phyloP scores from a whole-genome alignment of 1,140 invertebrate species.

The Apocrypta bakeri region DNA sequence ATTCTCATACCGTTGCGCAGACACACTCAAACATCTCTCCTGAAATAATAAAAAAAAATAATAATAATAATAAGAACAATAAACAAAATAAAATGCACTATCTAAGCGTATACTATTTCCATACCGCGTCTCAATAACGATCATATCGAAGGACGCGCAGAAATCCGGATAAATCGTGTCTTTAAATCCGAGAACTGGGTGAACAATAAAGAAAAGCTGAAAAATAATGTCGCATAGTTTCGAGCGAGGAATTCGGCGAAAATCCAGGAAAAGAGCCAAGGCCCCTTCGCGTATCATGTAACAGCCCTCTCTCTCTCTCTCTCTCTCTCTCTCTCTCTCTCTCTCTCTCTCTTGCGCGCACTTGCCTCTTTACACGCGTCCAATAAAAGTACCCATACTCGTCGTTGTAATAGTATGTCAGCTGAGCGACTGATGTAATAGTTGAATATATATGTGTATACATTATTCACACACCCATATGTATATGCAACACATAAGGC shows the following conservation, averaged over 20 bases:
- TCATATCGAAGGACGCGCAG: background rate
- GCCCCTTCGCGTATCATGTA: background rate
- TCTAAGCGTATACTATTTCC: background rate
- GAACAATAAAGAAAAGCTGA: background rate
- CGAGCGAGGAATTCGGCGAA: background rate
- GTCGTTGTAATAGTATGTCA: background rate
- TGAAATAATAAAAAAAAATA: background rate
- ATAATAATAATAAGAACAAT: too few relatives aligned
- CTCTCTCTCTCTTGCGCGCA: background rate
- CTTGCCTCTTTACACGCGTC: constrained; percentile 9
- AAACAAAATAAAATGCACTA: too few relatives aligned
- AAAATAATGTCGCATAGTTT: background rate
- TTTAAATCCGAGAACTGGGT: background rate
- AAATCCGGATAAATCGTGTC: background rate
- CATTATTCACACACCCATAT: background rate
- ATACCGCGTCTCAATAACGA: background rate
- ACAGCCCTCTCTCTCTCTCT: too few relatives aligned
- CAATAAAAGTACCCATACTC: constrained; percentile 13
- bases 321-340: too few relatives aligned
- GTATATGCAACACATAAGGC: too few relatives aligned
- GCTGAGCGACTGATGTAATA: background rate
- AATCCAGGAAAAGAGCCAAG: constrained; percentile 36
- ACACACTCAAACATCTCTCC: background rate
- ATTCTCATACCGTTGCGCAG: background rate
- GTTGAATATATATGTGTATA: constrained; percentile 6